A percentile compares a stretch with the other conserved stretches of the same genome.
Conservation (phyloP, 1,140 invertebrate species). For the Cydia amplana region DNA sequence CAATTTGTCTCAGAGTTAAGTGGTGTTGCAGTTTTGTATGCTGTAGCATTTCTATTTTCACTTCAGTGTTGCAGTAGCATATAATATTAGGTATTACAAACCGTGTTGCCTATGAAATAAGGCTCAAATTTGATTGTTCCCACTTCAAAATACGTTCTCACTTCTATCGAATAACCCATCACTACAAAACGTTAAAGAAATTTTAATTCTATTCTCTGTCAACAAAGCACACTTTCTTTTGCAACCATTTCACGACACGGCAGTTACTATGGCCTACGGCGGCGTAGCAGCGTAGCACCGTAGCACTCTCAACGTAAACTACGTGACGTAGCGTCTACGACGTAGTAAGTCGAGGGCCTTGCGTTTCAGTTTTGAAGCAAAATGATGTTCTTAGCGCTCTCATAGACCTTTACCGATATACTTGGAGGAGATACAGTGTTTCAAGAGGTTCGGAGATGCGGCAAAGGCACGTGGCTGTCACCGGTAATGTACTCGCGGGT, state of each 20-base stretch:
- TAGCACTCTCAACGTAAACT: conserved; percentile 20
- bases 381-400: conserved; percentile 17
- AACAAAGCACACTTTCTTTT: not conserved
- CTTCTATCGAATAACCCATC: not conserved
- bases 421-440: conserved; percentile 6
- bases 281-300: conserved; percentile 21
- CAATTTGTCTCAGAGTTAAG: too few relatives aligned
- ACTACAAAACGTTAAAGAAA: not conserved
- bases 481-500: not conserved
- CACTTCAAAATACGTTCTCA: not conserved
- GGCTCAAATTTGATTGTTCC: not conserved
- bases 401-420: conserved; percentile 24
- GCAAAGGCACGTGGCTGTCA: conserved; percentile 3
- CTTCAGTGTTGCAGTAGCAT: not conserved
- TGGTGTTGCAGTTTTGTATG: not conserved
- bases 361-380: conserved; percentile 25
- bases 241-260: not conserved
- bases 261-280: conserved; percentile 25
- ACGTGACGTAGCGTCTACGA: conserved; percentile 29
- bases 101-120: not conserved
- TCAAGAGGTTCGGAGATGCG: conserved; percentile 1
- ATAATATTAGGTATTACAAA: not conserved
- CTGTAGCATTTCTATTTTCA: not conserved
- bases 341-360: conserved; percentile 26
- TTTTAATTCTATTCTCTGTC: not conserved